Percentiles rank a stretch among this genome's conserved stretches.
These are phyloP conservation scores for Panonychus citri DNA, from an alignment of 1,140 invertebrate species.

Conservation along the genomic window DNA sequence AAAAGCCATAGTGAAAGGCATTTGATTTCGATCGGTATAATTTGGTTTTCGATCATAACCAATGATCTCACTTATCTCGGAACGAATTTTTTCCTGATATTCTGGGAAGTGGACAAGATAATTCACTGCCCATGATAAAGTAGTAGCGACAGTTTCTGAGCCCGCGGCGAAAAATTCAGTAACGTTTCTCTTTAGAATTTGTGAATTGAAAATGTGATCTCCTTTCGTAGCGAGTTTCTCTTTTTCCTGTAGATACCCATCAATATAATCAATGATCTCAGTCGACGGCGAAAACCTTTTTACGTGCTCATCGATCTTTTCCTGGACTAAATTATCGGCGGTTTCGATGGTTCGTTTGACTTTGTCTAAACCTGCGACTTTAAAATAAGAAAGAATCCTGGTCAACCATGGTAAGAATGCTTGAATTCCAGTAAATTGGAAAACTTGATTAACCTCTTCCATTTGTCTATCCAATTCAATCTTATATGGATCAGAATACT, in stretches of 20 bases:
- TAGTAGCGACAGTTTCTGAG: slow-evolving; percentile 20
- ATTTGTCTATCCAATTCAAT: not conserved
- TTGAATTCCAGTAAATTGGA: not conserved
- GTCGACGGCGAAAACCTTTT: slow-evolving; percentile 33
- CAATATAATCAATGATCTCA: slow-evolving; percentile 48
- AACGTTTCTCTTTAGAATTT: slow-evolving; percentile 10
- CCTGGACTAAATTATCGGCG: not conserved
- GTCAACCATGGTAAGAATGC: not conserved
- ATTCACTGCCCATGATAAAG: slow-evolving; percentile 19
- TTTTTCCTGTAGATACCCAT: slow-evolving; percentile 52
- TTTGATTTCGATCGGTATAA: slow-evolving; percentile 9
- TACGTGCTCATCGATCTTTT: slow-evolving; percentile 46
- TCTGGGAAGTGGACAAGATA: slow-evolving; percentile 20
- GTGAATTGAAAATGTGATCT: not conserved
- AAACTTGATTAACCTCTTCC: not conserved
- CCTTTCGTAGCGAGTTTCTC: not conserved
- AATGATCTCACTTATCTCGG: slow-evolving; percentile 19
- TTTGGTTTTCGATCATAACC: slow-evolving; percentile 10
- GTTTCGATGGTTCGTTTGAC: not conserved
- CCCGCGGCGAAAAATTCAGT: slow-evolving; percentile 18
- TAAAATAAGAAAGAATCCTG: not conserved
- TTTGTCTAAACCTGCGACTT: not conserved
- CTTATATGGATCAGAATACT: slow-evolving; percentile 9
- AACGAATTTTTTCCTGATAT: slow-evolving; percentile 17
- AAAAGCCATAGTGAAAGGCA: slow-evolving; percentile 17